phyloP scores from a whole-genome alignment of 2,888 invertebrate species.

The Geotrupes spiniger region DNA sequence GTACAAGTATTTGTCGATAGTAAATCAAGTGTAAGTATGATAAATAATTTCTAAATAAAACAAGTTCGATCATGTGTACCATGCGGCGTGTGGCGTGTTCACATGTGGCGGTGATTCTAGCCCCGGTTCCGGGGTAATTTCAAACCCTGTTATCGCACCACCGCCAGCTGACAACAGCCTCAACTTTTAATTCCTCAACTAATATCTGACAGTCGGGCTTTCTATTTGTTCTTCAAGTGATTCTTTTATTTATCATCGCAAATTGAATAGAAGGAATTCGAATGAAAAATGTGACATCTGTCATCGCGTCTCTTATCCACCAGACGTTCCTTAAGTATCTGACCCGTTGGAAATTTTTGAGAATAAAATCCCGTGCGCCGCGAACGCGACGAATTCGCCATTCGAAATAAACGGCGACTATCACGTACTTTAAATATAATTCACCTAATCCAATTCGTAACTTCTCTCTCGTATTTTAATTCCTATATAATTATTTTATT shows the following conservation, averaged over 20 bases:
- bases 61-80: slow-evolving; percentile 30
- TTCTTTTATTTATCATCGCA: slow-evolving; percentile 40
- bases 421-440: too few relatives aligned
- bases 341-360: too few relatives aligned
- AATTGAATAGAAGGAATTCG: slow-evolving; percentile 38
- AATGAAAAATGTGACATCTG: slow-evolving; percentile 43
- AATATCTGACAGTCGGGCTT: slow-evolving; percentile 35
- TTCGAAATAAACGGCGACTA: too few relatives aligned
- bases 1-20: slow-evolving; percentile 34
- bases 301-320: slow-evolving; percentile 13
- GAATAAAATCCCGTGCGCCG: too few relatives aligned
- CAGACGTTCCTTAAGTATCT: too few relatives aligned
- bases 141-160: slow-evolving; percentile 33
- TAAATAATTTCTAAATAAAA: slow-evolving; percentile 31
- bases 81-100: slow-evolving; percentile 14
- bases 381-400: too few relatives aligned
- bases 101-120: slow-evolving; percentile 11
- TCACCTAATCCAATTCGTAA: too few relatives aligned
- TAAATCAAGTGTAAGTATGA: slow-evolving; percentile 43
- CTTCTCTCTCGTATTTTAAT: too few relatives aligned
- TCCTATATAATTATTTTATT: too few relatives aligned
- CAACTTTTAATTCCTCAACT: slow-evolving; percentile 41
- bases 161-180: slow-evolving; percentile 37
- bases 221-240: slow-evolving; percentile 39
- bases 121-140: slow-evolving; percentile 7